Base-by-base conservation (phyloP, 2,888 invertebrate species). In the Tuberolachnus salignus region DNA sequence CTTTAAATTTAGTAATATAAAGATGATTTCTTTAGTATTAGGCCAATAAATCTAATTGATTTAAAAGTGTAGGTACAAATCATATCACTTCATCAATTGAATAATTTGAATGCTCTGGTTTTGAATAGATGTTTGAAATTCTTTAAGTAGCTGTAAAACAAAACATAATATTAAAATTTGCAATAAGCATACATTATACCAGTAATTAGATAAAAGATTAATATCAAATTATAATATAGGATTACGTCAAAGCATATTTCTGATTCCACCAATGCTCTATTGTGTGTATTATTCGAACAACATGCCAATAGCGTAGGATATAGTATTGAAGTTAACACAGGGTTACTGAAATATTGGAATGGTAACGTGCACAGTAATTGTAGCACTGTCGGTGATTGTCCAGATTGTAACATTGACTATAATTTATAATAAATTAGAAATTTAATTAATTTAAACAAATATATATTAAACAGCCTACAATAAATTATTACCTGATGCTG, bases 281-380 rank as follows among this genome's bases (percentile, higher is more conserved):
- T 94, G 81, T 91, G 90, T 4, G 88, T 86, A 83, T 92, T 92
- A 66, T 89, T 85, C 84, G 89, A 86, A 84, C 92, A 88, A 85
- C 90, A 88, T 34, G 93, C 92, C 80, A 94, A 88, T 61, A 95
- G 87, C 0, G 94, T 93, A 0, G 95, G 94, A 85, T 94, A 90
- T 72, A 95, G 88, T 72, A 91, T 89, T 82, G 88, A 88, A 80
- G 91, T 90, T 82, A 94, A 89, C 1, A 87, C 85, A 44, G 90
- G 89, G 80, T 93, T 92, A 66, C 92, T 92, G 86, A 95, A 92
- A 88, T 94, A 95, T 83, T 92, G 92, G 83, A 95, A 94, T 0
- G 95, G 95, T 82, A 95, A 86, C 0, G 90, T 80, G 53, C 86
- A 91, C 86, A 94, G 94, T 63, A 96, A 87, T 86, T 94, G 94